Conservation (phyloP, 2,888 invertebrate genomes). For the Coecobrya sp. region DNA sequence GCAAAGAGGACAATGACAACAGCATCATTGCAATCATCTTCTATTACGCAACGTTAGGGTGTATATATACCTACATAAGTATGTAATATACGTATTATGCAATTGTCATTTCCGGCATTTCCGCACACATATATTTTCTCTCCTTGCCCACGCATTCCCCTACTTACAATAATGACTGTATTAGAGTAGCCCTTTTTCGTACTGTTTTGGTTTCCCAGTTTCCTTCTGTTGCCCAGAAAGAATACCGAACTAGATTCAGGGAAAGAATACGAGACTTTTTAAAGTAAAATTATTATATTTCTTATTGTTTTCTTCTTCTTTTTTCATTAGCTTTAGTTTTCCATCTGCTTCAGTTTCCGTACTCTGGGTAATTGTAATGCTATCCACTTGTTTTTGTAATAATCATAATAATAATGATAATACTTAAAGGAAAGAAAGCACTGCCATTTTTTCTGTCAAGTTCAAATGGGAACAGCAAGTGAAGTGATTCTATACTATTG, state of each 20-base stretch:
- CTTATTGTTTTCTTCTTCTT: not conserved
- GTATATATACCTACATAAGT: not conserved
- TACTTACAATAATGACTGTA: constrained; percentile 36
- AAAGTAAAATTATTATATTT: constrained; percentile 26
- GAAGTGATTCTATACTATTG: not conserved
- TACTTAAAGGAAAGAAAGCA: constrained; percentile 36
- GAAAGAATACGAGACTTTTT: not conserved
- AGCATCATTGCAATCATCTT: constrained; percentile 1
- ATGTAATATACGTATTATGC: not conserved
- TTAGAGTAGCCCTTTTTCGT: not conserved
- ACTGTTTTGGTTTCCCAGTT: not conserved
- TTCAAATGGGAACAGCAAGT: not conserved
- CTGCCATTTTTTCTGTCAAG: constrained; percentile 11
- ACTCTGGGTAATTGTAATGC: not conserved
- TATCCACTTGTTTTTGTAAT: constrained; percentile 29
- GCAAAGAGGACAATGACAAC: not conserved
- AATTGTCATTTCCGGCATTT: not conserved
- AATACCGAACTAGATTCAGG: not conserved
- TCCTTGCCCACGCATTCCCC: not conserved
- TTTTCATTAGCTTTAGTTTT: not conserved
- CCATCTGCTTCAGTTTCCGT: not conserved
- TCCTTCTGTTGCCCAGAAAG: not conserved
- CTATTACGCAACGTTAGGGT: not conserved
- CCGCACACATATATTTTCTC: no score
- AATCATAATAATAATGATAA: constrained; percentile 27